Conservation (phyloP, 2,888 invertebrate genomes). For the Cosmopolites sordidus region DNA sequence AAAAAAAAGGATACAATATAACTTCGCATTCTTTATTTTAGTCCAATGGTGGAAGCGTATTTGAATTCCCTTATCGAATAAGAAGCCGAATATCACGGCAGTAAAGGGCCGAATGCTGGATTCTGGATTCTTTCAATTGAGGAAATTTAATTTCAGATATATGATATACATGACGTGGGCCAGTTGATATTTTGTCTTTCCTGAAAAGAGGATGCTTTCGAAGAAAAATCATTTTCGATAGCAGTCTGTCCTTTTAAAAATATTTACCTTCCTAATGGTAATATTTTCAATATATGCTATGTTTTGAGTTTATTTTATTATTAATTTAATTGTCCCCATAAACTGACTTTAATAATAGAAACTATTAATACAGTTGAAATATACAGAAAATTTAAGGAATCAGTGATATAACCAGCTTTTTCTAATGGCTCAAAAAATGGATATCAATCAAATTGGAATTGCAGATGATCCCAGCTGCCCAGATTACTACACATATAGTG, state of each 20-base stretch:
- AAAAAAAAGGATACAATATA: not conserved
- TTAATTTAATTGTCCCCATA: too few species aligned
- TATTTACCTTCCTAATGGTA: too few species aligned
- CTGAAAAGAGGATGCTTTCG: not conserved
- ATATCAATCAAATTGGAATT: too few species aligned
- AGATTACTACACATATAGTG: too few species aligned
- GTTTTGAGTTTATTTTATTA: too few species aligned
- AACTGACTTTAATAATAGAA: too few species aligned
- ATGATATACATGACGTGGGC: not conserved
- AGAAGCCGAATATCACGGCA: constrained; percentile 20
- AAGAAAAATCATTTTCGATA: not conserved
- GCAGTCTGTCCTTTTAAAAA: not conserved
- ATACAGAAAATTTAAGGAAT: too few species aligned
- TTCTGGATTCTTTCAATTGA: constrained; percentile 14
- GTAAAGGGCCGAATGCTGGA: constrained; percentile 21
- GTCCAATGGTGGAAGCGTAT: constrained; percentile 5
- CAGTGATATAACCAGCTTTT: too few species aligned
- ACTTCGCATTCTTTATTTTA: constrained; percentile 9
- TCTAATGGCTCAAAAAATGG: too few species aligned
- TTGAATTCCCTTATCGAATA: constrained; percentile 18
- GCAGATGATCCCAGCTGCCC: too few species aligned
- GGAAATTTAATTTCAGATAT: constrained; percentile 22
- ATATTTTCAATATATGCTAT: too few species aligned
- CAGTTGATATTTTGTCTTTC: not conserved
- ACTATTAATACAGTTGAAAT: too few species aligned